phyloP scores from a whole-genome alignment of 1,140 invertebrate species.

The Hypothenemus hampei region DNA sequence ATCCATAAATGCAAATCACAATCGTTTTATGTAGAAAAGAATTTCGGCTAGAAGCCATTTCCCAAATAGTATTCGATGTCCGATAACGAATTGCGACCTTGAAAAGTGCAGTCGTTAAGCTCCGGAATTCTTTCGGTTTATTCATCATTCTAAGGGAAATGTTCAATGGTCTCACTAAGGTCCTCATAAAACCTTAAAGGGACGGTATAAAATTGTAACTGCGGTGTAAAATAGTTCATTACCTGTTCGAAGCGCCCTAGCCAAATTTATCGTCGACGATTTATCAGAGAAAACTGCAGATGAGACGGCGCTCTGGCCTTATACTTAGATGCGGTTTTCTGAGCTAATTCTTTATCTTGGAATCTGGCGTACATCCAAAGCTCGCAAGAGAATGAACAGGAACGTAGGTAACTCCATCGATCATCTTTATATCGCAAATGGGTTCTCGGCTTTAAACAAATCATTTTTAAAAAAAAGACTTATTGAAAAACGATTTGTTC shows the following conservation, averaged over 20 bases:
- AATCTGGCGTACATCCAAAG: slow-evolving; percentile 18
- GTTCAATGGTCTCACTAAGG: slow-evolving; percentile 15
- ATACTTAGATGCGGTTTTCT: slow-evolving; percentile 24
- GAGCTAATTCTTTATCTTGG: slow-evolving; percentile 24
- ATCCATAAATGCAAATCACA: no score
- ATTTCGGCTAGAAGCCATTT: no score
- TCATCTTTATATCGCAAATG: no score
- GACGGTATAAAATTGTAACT: slow-evolving; percentile 25
- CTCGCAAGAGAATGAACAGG: slow-evolving; percentile 1
- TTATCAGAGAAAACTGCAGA: slow-evolving; percentile 25
- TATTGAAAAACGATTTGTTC: no score
- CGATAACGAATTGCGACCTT: background rate
- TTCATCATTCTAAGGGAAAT: slow-evolving; percentile 5
- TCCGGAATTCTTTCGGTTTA: slow-evolving; percentile 4
- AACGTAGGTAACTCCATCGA: slow-evolving; percentile 2
- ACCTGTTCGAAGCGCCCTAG: slow-evolving; percentile 12
- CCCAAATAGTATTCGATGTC: no score
- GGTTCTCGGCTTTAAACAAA: no score
- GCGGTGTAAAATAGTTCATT: slow-evolving; percentile 28
- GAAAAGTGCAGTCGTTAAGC: no score
- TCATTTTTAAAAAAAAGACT: no score
- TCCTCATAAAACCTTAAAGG: slow-evolving; percentile 18
- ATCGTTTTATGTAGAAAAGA: no score
- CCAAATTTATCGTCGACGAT: slow-evolving; percentile 18
- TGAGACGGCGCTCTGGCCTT: slow-evolving; percentile 19